phyloP scores from a whole-genome alignment of 1,140 invertebrate genomes.

The Leptinotarsa texana region DNA sequence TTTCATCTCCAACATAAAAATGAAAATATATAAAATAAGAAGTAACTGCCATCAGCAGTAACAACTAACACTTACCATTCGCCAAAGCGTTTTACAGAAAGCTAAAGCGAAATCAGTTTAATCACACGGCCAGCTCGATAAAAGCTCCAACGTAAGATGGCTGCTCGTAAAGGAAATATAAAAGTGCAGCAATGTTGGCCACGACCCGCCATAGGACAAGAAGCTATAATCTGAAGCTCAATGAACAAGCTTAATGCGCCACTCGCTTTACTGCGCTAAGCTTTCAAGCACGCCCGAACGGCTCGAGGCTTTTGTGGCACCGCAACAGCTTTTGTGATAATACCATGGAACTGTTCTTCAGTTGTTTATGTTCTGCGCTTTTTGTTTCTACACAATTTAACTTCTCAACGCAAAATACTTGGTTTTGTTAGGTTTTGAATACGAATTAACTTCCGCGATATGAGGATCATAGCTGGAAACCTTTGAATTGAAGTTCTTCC shows the following conservation, averaged over 20 bases:
- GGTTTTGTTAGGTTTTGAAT: slow-evolving; percentile 6
- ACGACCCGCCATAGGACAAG: slow-evolving; percentile 45
- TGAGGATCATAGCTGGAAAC: not conserved
- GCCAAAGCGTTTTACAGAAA: not conserved
- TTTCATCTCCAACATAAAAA: no score
- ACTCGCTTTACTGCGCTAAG: slow-evolving; percentile 46
- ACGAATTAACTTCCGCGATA: not conserved
- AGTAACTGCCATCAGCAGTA: no score
- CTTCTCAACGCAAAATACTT: slow-evolving; percentile 30
- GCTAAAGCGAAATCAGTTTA: not conserved
- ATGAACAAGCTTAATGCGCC: slow-evolving; percentile 49
- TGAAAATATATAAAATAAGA: no score
- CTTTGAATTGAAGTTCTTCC: no score
- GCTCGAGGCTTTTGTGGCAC: slow-evolving; percentile 44
- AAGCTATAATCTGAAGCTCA: slow-evolving; percentile 49
- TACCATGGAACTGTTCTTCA: slow-evolving; percentile 45
- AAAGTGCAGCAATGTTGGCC: slow-evolving; percentile 49
- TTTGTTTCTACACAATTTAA: slow-evolving; percentile 41
- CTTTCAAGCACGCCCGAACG: slow-evolving; percentile 46
- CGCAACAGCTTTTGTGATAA: slow-evolving; percentile 48
- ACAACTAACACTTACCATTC: no score
- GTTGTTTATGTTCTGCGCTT: slow-evolving; percentile 40
- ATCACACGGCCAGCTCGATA: slow-evolving; percentile 35
- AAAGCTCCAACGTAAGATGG: slow-evolving; percentile 47
- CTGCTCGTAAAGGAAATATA: slow-evolving; percentile 50